phyloP scores from a whole-genome alignment of 2,113 vertebrate species.

The Gallinago undulata region DNA sequence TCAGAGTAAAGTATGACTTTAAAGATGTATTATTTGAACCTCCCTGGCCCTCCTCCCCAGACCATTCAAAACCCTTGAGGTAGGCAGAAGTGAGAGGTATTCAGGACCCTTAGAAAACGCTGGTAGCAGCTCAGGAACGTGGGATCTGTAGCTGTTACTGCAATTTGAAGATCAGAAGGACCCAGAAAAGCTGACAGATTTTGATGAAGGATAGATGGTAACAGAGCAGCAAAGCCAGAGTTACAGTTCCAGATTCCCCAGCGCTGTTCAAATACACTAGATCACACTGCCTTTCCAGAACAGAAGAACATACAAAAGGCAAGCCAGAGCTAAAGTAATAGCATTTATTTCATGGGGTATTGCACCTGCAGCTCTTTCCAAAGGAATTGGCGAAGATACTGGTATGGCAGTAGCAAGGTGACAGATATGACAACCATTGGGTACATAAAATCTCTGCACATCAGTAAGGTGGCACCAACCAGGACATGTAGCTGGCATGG shows the following conservation, averaged over 20 bases:
- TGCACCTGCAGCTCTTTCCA: neutral
- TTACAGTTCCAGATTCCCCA: neutral
- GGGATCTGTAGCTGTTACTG: neutral
- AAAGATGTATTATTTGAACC: neutral
- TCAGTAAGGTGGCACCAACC: neutral
- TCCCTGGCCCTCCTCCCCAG: neutral
- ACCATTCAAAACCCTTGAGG: neutral
- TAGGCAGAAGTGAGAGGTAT: neutral
- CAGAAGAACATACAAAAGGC: neutral
- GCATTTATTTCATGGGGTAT: neutral
- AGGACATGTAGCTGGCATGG: neutral
- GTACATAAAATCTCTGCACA: neutral
- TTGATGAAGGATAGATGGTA: neutral
- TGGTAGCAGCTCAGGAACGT: neutral
- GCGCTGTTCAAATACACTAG: fast-evolving
- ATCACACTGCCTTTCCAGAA: neutral
- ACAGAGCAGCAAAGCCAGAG: neutral
- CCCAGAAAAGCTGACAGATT: neutral
- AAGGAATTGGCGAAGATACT: neutral
- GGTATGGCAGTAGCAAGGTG: neutral
- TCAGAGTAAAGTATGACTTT: neutral
- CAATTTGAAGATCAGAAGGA: neutral
- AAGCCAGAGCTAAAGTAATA: neutral
- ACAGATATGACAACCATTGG: neutral
- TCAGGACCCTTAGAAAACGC: neutral